These are phyloP conservation scores for Oncorhynchus keta DNA, from an alignment of 2,113 vertebrate species.

Conservation along the genomic window DNA sequence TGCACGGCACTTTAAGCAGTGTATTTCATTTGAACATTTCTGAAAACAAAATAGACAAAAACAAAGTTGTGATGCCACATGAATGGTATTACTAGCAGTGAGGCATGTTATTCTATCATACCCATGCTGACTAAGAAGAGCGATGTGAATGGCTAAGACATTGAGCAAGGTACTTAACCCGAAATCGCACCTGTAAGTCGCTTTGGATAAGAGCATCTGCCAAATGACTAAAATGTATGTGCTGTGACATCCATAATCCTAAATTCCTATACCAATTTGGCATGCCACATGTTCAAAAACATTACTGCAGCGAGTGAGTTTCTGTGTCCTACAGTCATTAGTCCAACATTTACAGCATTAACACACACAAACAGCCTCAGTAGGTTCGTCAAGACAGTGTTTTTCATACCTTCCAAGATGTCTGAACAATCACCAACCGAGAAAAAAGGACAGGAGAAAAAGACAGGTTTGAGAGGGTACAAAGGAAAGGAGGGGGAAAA, in stretches of 20 bases:
- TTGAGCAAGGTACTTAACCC: too few relatives aligned
- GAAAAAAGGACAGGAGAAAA: constrained; percentile 57
- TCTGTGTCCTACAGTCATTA: constrained; percentile 9
- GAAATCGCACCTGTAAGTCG: too few relatives aligned
- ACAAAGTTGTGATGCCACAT: not conserved
- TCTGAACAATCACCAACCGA: constrained; percentile 71
- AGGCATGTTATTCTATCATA: not conserved
- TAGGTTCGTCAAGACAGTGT: constrained; percentile 19
- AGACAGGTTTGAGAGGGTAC: constrained; percentile 31
- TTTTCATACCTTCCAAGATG: constrained; percentile 79
- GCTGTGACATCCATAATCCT: not conserved
- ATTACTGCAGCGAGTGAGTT: not conserved
- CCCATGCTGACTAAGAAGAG: not conserved
- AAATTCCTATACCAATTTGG: not conserved
- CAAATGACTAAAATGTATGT: not conserved
- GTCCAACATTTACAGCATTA: constrained; percentile 37
- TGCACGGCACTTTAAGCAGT: not conserved
- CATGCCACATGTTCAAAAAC: constrained; percentile 4
- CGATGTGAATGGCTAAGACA: not conserved
- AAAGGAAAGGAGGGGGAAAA: not conserved
- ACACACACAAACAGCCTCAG: constrained; percentile 26
- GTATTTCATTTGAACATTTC: not conserved
- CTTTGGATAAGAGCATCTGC: too few relatives aligned
- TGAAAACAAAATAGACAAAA: not conserved
- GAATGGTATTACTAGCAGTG: not conserved